Percentiles rank a stretch among this genome's conserved stretches.
Evolutionary conservation across 1,140 invertebrate genomes (phyloP).

Genomic region (Onthophagus taurus): DNA sequence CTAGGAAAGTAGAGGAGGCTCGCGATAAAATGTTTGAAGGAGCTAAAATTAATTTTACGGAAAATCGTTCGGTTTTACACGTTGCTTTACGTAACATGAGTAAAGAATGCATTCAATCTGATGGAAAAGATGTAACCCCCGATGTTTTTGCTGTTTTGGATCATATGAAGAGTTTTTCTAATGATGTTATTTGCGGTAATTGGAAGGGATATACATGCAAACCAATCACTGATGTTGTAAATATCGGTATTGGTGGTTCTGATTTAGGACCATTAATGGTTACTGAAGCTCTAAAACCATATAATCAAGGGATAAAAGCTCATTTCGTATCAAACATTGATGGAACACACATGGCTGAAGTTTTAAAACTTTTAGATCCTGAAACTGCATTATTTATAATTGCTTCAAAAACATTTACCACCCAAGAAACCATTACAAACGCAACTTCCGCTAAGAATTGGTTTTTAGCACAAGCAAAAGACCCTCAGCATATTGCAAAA

Average conservation of each 20-base stretch:
- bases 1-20: slow-evolving; percentile 72
- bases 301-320: slow-evolving; percentile 75
- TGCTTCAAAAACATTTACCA: slow-evolving; percentile 98
- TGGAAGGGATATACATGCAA: slow-evolving; percentile 84
- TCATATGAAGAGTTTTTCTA: slow-evolving; percentile 92
- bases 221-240: slow-evolving; percentile 94
- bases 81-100: slow-evolving; percentile 83
- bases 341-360: slow-evolving; percentile 95
- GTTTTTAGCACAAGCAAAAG: slow-evolving; percentile 80
- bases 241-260: slow-evolving; percentile 99
- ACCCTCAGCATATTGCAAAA: slow-evolving; percentile 85
- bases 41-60: slow-evolving; percentile 96
- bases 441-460: slow-evolving; percentile 93
- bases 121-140: slow-evolving; percentile 89
- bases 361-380: slow-evolving; percentile 80
- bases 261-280: slow-evolving; percentile 99
- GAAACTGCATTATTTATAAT: slow-evolving; percentile 97
- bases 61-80: slow-evolving; percentile 87
- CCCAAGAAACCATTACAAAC: slow-evolving; percentile 99
- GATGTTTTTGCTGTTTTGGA: slow-evolving; percentile 83
- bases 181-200: slow-evolving; percentile 55
- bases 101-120: slow-evolving; percentile 69
- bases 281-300: slow-evolving; percentile 93
- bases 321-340: slow-evolving; percentile 99
- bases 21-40: slow-evolving; percentile 91